Conservation (phyloP, 2,113 vertebrate species). For the Anarrhichthys ocellatus region DNA sequence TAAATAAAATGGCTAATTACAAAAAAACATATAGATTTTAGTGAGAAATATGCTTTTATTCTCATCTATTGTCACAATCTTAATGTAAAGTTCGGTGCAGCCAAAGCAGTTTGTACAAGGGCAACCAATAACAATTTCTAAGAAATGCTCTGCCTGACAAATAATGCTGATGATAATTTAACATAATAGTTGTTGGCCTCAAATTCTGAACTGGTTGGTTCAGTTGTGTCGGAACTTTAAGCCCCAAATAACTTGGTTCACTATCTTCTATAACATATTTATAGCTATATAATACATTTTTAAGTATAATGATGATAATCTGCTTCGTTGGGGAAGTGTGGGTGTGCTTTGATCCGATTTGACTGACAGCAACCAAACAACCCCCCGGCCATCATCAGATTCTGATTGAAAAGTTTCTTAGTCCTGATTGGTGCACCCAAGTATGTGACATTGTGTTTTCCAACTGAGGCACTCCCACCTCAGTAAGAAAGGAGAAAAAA, state of each 20-base stretch:
- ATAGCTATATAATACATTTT: background rate
- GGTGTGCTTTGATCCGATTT: background rate
- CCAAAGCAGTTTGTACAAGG: background rate
- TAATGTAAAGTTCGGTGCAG: no score
- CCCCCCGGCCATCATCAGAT: background rate
- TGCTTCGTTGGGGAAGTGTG: background rate
- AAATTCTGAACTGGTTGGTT: background rate
- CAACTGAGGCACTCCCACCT: background rate
- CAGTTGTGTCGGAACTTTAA: background rate
- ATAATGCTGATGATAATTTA: background rate
- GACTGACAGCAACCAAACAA: no score
- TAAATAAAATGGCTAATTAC: background rate
- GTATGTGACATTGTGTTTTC: background rate
- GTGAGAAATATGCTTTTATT: background rate
- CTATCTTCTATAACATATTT: background rate
- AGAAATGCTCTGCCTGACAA: background rate
- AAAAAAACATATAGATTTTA: background rate
- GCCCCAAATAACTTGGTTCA: background rate
- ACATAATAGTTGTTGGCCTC: background rate
- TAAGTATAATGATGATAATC: background rate
- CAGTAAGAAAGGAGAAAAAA: background rate
- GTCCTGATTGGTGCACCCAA: slow-evolving; percentile 4
- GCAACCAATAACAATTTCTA: background rate
- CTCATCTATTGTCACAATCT: background rate
- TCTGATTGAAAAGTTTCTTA: background rate